Evolutionary conservation across 2,888 invertebrate species (phyloP).

Genomic region (Bruchidius siliquastri): DNA sequence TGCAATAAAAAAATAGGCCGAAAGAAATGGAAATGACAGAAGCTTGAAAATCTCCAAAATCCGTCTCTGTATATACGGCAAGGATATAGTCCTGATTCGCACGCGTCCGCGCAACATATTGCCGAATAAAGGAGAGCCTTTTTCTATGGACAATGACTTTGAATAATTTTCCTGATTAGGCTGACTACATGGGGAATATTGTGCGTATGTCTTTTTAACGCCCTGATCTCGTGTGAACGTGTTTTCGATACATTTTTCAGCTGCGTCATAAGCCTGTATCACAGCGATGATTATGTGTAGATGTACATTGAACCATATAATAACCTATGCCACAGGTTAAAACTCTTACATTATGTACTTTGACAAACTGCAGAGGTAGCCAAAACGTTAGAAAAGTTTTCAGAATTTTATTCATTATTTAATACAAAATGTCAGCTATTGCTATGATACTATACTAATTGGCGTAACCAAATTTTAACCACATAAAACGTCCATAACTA

Average conservation of each 20-base stretch:
- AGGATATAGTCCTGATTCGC: neutral
- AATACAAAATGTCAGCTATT: too few species aligned
- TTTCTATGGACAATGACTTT: slow-evolving; percentile 30
- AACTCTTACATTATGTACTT: too few species aligned
- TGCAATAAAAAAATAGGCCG: too few species aligned
- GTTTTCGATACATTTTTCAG: neutral
- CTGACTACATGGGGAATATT: slow-evolving; percentile 3
- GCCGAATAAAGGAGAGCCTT: slow-evolving; percentile 23
- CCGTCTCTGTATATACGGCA: neutral
- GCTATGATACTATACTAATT: too few species aligned
- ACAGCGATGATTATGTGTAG: too few species aligned
- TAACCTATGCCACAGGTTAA: too few species aligned
- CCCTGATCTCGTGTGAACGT: neutral
- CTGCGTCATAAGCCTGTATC: neutral
- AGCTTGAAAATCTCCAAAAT: neutral
- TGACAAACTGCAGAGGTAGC: too few species aligned
- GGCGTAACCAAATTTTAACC: too few species aligned
- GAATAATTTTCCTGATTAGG: slow-evolving; percentile 31
- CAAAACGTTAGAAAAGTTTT: too few species aligned
- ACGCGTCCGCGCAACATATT: slow-evolving; percentile 20
- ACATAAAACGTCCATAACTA: too few species aligned
- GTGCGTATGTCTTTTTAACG: neutral
- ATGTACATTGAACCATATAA: too few species aligned
- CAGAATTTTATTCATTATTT: too few species aligned
- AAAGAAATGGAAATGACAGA: neutral